These are phyloP conservation scores for Trematomus loennbergii DNA, from an alignment of 2,113 vertebrate genomes.

Conservation along the genomic window DNA sequence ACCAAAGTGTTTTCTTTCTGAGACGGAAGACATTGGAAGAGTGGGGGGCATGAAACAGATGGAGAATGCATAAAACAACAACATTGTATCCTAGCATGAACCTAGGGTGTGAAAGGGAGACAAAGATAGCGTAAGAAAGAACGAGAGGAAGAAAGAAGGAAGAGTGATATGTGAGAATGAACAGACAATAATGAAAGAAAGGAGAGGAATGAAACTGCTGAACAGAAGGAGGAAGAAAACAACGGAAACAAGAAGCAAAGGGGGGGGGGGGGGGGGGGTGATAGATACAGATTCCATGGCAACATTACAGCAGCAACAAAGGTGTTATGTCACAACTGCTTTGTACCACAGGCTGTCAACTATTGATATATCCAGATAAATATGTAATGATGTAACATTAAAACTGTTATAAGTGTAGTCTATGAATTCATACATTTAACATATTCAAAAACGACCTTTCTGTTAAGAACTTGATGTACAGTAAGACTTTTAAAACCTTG, in stretches of 20 bases:
- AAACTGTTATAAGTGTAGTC: not conserved
- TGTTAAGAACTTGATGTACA: not conserved
- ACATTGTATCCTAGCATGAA: conserved; percentile 26
- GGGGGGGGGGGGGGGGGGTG: too few relatives aligned
- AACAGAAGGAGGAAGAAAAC: not conserved
- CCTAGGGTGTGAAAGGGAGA: not conserved
- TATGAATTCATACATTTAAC: not conserved
- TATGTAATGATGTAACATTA: not conserved
- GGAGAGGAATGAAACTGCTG: not conserved
- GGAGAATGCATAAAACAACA: conserved; percentile 51
- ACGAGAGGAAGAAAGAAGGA: not conserved
- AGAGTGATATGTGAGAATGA: conserved; percentile 9
- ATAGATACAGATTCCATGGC: conserved; percentile 46
- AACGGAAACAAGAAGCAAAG: conserved; percentile 26
- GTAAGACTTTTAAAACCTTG: not conserved
- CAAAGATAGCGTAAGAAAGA: not conserved
- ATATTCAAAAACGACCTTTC: not conserved
- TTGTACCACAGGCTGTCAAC: conserved; percentile 2
- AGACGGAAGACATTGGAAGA: conserved; percentile 34
- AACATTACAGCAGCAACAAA: conserved; percentile 22
- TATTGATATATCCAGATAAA: not conserved
- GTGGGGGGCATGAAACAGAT: conserved; percentile 60
- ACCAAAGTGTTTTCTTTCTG: conserved; percentile 40
- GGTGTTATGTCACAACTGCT: conserved; percentile 15
- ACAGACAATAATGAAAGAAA: not conserved